Conservation (phyloP, 2,888 invertebrate species). For the Hoplodrina blanda region DNA sequence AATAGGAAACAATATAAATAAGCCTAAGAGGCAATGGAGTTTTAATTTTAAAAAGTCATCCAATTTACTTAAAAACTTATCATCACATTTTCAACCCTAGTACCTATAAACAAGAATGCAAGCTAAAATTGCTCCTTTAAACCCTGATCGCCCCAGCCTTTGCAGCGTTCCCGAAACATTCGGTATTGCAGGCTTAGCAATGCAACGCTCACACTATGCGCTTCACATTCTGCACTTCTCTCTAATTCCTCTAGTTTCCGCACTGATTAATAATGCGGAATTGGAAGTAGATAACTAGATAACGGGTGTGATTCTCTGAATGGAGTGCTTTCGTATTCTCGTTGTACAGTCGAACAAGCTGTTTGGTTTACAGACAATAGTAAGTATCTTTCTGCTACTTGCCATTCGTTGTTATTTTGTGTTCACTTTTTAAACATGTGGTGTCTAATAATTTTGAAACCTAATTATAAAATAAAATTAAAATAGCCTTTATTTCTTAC, state of each 20-base stretch:
- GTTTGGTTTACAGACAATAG: too few relatives aligned
- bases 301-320: not conserved
- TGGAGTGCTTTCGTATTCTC: not conserved
- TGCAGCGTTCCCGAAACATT: not conserved
- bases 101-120: conserved; percentile 12
- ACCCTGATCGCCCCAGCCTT: conserved; percentile 6
- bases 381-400: too few relatives aligned
- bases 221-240: conserved; percentile 15
- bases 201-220: conserved; percentile 23
- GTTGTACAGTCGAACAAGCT: not conserved
- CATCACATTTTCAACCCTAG: too few relatives aligned
- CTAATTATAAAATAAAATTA: too few relatives aligned
- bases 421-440: too few relatives aligned
- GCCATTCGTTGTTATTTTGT: too few relatives aligned
- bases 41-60: too few relatives aligned
- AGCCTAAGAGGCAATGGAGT: too few relatives aligned
- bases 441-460: too few relatives aligned
- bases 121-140: conserved; percentile 22
- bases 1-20: too few relatives aligned
- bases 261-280: conserved; percentile 31
- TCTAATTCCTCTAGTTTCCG: conserved; percentile 18
- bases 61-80: not conserved
- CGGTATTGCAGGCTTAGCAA: conserved; percentile 22
- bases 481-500: too few relatives aligned
- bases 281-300: conserved; percentile 15